Conservation (phyloP, 2,797 vertebrate species). For the Arvicola amphibius region DNA sequence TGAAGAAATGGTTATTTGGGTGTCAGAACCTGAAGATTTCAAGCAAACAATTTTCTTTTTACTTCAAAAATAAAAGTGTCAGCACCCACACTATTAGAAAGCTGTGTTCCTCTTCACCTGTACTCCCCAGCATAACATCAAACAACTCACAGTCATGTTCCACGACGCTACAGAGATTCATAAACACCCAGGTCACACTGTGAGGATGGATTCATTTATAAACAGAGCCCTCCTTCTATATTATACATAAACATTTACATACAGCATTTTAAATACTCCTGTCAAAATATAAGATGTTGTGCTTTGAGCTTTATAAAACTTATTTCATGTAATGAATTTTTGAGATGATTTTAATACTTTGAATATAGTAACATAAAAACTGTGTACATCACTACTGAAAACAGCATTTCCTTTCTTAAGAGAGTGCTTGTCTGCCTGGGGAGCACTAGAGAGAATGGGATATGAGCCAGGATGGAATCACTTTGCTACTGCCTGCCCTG, state of each 20-base stretch:
- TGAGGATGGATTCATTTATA: conserved; percentile 43
- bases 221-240: conserved; percentile 17
- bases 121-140: neutral
- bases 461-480: neutral
- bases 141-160: conserved; percentile 23
- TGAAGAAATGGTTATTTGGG: neutral
- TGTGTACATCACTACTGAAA: neutral
- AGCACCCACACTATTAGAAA: neutral
- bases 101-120: neutral
- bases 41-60: conserved; percentile 9
- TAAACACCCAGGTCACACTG: conserved; percentile 32
- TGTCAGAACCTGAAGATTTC: conserved; percentile 1
- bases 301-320: conserved; percentile 58
- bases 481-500: neutral
- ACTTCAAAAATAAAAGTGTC: conserved; percentile 36
- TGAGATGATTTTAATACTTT: conserved; percentile 33
- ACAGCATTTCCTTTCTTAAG: neutral
- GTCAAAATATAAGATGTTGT: conserved; percentile 38
- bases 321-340: conserved; percentile 58
- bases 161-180: neutral
- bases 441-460: neutral
- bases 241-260: neutral
- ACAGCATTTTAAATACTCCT: conserved; percentile 51
- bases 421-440: conserved; percentile 12
- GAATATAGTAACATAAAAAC: conserved; percentile 32